Conservation (phyloP, 2,113 vertebrate genomes). For the Rhinichthys klamathensis region DNA sequence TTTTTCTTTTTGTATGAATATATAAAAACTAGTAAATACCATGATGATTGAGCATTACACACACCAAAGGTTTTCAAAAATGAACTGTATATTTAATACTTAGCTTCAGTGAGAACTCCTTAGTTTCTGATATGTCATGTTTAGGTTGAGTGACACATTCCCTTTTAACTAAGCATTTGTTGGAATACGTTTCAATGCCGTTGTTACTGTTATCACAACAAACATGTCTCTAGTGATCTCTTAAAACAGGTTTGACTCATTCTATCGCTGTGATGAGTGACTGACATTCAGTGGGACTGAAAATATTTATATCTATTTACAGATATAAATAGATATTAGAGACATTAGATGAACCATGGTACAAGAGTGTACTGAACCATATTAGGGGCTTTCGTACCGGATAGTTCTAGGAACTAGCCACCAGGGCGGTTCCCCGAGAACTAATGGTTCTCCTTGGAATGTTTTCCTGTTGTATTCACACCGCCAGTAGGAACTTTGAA, state of each 20-base stretch:
- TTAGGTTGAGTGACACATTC: neutral
- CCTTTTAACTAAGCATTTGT: neutral
- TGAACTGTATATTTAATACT: neutral
- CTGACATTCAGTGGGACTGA: neutral
- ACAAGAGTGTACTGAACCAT: neutral
- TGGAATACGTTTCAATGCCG: too few relatives aligned
- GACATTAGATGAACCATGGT: neutral
- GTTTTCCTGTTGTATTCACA: too few relatives aligned
- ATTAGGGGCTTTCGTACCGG: too few relatives aligned
- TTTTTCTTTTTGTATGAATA: too few relatives aligned
- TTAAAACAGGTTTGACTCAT: neutral
- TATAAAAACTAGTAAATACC: neutral
- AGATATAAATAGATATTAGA: neutral
- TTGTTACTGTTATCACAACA: constrained; percentile 16
- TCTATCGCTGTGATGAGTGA: neutral
- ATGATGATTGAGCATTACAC: neutral
- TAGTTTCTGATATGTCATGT: neutral
- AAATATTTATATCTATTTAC: neutral
- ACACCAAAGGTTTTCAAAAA: neutral
- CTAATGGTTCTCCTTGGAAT: too few relatives aligned
- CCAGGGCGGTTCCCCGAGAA: too few relatives aligned
- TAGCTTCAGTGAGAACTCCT: neutral
- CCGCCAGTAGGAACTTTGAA: too few relatives aligned
- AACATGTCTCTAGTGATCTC: neutral
- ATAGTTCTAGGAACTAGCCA: too few relatives aligned